Evolutionary conservation across 2,888 invertebrate genomes (phyloP).

Genomic region (Oscheius sp.): DNA sequence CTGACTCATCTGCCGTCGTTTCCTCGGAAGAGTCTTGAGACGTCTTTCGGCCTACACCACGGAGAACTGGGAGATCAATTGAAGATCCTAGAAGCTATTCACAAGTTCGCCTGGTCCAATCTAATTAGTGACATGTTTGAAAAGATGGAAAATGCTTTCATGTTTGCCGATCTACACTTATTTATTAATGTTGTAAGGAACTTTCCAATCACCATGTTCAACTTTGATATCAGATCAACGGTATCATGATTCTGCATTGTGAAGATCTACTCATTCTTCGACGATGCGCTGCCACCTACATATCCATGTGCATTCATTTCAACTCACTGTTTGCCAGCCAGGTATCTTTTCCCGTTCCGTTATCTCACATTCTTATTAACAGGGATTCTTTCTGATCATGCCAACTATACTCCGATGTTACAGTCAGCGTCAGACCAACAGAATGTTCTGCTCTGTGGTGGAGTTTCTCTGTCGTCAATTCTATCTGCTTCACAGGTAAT

Average conservation of each 20-base stretch:
- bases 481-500: conserved; percentile 88
- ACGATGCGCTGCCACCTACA: conserved; percentile 92
- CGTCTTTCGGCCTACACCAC: conserved; percentile 91
- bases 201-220: not conserved
- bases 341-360: conserved; percentile 55
- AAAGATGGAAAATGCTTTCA: conserved; percentile 74
- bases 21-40: conserved; percentile 95
- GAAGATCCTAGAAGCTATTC: conserved; percentile 91
- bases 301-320: conserved; percentile 96
- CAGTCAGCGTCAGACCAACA: conserved; percentile 96
- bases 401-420: conserved; percentile 95
- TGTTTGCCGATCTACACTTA: conserved; percentile 88
- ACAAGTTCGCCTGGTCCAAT: conserved; percentile 99
- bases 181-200: conserved; percentile 86
- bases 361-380: conserved; percentile 13
- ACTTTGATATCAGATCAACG: conserved; percentile 78
- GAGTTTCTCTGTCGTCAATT: conserved; percentile 99
- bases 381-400: conserved; percentile 92
- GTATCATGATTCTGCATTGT: conserved; percentile 93
- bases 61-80: conserved; percentile 79
- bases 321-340: conserved; percentile 98
- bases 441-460: conserved; percentile 91
- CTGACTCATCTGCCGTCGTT: conserved; percentile 97
- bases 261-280: conserved; percentile 95
- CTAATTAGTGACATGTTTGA: conserved; percentile 72